Percentiles rank a stretch among this genome's conserved stretches.
phyloP scores from a whole-genome alignment of 2,888 invertebrate genomes.

The Eilema depressum region DNA sequence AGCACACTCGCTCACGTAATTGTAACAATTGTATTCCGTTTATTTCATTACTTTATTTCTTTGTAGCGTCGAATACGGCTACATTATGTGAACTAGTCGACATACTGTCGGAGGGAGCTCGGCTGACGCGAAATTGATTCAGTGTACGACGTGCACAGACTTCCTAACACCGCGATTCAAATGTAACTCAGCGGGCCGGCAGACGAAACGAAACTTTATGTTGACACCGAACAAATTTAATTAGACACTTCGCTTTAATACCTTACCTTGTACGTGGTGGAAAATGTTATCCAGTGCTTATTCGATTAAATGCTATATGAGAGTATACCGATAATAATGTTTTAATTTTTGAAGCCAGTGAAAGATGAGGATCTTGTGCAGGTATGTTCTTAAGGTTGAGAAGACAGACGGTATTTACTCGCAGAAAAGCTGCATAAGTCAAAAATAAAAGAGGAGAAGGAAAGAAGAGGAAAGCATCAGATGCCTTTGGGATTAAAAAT shows the following conservation, averaged over 20 bases:
- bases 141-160: conserved; percentile 79
- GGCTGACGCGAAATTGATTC: conserved; percentile 84
- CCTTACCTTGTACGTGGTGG: conserved; percentile 51
- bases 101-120: conserved; percentile 66
- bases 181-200: conserved; percentile 70
- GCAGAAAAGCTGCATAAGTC: too few relatives aligned
- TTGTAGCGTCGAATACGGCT: conserved; percentile 51
- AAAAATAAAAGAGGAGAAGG: too few relatives aligned
- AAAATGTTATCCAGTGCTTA: conserved; percentile 41
- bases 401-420: too few relatives aligned
- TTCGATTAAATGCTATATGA: conserved; percentile 28
- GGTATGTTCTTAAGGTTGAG: too few relatives aligned
- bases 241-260: conserved; percentile 70
- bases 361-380: too few relatives aligned
- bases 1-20: conserved; percentile 32
- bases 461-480: too few relatives aligned
- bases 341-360: too few relatives aligned
- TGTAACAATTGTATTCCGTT: conserved; percentile 31
- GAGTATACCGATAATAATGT: too few relatives aligned
- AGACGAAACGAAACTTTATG: conserved; percentile 75
- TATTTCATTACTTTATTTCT: conserved; percentile 37
- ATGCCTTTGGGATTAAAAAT: too few relatives aligned
- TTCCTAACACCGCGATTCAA: conserved; percentile 75
- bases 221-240: conserved; percentile 79
- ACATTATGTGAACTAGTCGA: conserved; percentile 58